Evolutionary conservation across 2,888 invertebrate species (phyloP).

Genomic region (Plagodis pulveraria): DNA sequence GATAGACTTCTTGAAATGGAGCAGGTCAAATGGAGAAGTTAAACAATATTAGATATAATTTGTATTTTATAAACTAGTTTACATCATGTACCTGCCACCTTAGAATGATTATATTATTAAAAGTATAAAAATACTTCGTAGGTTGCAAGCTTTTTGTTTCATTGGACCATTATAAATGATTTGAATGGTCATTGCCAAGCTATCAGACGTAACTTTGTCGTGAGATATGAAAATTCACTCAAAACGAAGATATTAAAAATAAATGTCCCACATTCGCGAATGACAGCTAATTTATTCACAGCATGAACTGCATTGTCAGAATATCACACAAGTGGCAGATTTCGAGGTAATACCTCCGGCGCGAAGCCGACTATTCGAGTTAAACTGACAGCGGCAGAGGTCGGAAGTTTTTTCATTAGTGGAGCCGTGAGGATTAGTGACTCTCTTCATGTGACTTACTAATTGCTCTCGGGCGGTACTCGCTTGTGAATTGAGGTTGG

Average conservation of each 20-base stretch:
- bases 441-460: constrained; percentile 35
- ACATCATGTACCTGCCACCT: no score
- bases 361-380: constrained; percentile 39
- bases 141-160: no score
- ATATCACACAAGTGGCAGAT: constrained; percentile 22
- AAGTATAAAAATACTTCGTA: no score
- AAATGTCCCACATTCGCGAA: not conserved
- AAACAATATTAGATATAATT: no score
- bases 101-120: no score
- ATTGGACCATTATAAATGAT: no score
- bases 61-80: no score
- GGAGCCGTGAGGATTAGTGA: constrained; percentile 43
- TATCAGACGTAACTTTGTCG: no score
- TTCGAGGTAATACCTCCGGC: constrained; percentile 22
- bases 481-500: constrained; percentile 9
- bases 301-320: constrained; percentile 19
- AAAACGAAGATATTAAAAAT: constrained; percentile 7
- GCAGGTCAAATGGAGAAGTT: no score
- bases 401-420: constrained; percentile 56
- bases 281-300: constrained; percentile 21
- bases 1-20: no score
- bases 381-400: constrained; percentile 44
- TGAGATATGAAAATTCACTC: not conserved
- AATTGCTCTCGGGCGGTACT: constrained; percentile 28
- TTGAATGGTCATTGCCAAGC: no score